A percentile compares a stretch with the other conserved stretches of the same genome.
Evolutionary conservation across 1,140 invertebrate species (phyloP).

Genomic region (Scaptomyza graminum): DNA sequence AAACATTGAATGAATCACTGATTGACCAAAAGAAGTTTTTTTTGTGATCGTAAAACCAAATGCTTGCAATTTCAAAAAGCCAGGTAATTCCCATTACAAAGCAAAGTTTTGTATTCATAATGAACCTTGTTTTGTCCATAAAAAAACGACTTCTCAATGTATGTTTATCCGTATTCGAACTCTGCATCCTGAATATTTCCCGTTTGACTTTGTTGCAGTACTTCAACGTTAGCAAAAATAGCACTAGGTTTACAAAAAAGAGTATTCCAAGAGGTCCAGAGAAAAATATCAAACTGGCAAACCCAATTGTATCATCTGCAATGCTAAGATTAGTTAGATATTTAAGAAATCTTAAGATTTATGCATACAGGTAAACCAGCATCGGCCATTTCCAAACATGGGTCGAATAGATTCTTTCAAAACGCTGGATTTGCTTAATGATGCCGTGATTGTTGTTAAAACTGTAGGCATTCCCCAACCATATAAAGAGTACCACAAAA

Average conservation of each 20-base stretch:
- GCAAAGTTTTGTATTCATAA: conserved; percentile 89
- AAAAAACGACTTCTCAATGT: conserved; percentile 85
- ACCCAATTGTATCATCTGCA: conserved; percentile 70
- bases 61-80: conserved; percentile 87
- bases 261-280: conserved; percentile 87
- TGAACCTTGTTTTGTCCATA: conserved; percentile 87
- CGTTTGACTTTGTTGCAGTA: conserved; percentile 88
- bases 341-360: neutral
- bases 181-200: conserved; percentile 87
- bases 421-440: conserved; percentile 84
- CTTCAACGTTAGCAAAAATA: conserved; percentile 88
- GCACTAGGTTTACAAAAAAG: conserved; percentile 86
- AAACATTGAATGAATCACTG: conserved; percentile 86
- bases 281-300: conserved; percentile 86
- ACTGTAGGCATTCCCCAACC: conserved; percentile 86
- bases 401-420: conserved; percentile 83
- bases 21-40: conserved; percentile 85
- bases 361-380: conserved; percentile 86
- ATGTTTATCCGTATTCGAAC: conserved; percentile 84
- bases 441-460: conserved; percentile 84
- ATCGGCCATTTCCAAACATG: conserved; percentile 84
- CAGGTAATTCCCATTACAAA: conserved; percentile 91
- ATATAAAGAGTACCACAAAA: conserved; percentile 86
- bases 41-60: conserved; percentile 83
- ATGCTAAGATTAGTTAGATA: neutral